Conservation (phyloP, 2,888 invertebrate species). For the Cyclophora punctaria region DNA sequence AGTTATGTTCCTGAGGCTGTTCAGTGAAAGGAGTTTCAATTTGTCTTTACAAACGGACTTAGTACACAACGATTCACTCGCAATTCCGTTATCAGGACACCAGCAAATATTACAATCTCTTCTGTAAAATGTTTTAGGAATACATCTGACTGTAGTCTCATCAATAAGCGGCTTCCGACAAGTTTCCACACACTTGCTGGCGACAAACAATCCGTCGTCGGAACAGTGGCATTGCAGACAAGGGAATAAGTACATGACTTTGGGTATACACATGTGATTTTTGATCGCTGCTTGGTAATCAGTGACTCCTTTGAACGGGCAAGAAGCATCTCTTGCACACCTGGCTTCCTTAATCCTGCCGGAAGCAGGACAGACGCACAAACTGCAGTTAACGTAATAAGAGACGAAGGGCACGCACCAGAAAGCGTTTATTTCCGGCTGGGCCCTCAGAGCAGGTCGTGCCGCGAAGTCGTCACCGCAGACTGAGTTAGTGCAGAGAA, state of each 20-base stretch:
- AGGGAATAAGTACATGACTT: conserved; percentile 55
- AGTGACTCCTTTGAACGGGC: conserved; percentile 25
- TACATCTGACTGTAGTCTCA: conserved; percentile 31
- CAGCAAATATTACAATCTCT: conserved; percentile 48
- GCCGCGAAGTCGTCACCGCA: conserved; percentile 28
- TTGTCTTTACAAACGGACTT: conserved; percentile 27
- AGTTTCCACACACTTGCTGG: conserved; percentile 48
- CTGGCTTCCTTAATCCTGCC: conserved; percentile 44
- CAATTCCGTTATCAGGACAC: conserved; percentile 43
- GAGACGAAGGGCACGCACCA: conserved; percentile 52
- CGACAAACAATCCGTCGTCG: conserved; percentile 42
- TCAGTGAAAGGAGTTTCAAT: conserved; percentile 19
- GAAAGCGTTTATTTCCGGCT: conserved; percentile 6
- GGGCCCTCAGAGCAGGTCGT: conserved; percentile 3
- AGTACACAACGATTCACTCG: conserved; percentile 37
- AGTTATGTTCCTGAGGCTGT: conserved; percentile 22
- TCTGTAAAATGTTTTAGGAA: conserved; percentile 44
- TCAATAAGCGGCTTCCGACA: conserved; percentile 27
- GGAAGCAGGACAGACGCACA: conserved; percentile 56
- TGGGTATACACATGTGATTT: conserved; percentile 48
- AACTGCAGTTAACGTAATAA: conserved; percentile 54
- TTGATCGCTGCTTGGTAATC: conserved; percentile 22
- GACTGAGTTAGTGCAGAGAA: conserved; percentile 38
- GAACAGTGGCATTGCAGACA: conserved; percentile 57
- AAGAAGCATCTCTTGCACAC: conserved; percentile 53